Evolutionary conservation across 2,113 vertebrate genomes (phyloP), one percentile per base, ranked within the genome.

Genomic region (Daphoenositta chrysoptera): DNA sequence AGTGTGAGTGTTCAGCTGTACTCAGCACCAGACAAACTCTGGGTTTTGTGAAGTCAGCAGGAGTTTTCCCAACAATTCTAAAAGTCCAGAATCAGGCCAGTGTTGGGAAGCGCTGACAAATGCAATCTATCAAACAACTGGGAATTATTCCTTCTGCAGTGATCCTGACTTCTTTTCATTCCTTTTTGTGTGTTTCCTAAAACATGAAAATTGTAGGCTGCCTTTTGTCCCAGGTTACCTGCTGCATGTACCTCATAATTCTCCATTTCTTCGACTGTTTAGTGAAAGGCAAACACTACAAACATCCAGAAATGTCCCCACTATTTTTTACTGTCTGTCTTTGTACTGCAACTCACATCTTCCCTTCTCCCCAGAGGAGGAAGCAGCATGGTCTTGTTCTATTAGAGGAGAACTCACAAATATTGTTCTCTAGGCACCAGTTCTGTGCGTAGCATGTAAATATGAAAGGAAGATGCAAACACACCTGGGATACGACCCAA

Each of bases 31-130:
- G 70, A 54, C 50, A 70, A 88, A 35, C 53, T 47, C 76, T 70
- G 88, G 33, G 22, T 84, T 95, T 85, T 83, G 90, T 83, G 78
- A 88, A 88, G 75, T 88, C 82, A 95, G 58, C 63, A 65, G 70
- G 72, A 72, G 33, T 54, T 93, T 80, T 73, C 87, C 68, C 88
- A 83, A 11, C 79, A 72, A 58, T 68, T 39, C 47, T 45, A 37
- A 35, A 92, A 79, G 28, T 54, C 51, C 39, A 65, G 65, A 89
- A 57, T 75, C 50, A 72, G 84, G 23, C n/a, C 66, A 47, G 24
- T 20, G 30, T 16, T 54, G 27, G 71, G 78, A 87, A 93, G n/a
- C 9, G 45, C 56, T 60, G 80, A 79, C 53, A 91, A 89, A 92
- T 23, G 48, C 23, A 83, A 16, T 45, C 66, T 84, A 33, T 42